Conservation (phyloP, 2,797 vertebrate genomes). For the Valencia hispanica region DNA sequence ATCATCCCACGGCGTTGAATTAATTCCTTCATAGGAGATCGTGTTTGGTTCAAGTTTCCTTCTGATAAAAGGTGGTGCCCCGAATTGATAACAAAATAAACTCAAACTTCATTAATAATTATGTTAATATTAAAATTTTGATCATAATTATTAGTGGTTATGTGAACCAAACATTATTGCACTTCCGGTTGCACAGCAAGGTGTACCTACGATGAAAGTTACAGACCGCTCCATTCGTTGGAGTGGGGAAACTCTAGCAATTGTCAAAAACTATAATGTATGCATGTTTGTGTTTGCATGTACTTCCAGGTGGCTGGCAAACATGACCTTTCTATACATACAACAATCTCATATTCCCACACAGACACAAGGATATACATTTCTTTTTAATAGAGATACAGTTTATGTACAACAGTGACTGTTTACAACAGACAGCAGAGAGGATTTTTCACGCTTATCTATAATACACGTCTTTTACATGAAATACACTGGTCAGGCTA, state of each 20-base stretch:
- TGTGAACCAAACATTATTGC: too few species aligned
- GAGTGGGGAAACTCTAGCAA: too few species aligned
- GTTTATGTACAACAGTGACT: neutral
- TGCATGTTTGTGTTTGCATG: neutral
- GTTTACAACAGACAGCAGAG: neutral
- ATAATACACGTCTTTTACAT: neutral
- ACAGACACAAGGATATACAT: neutral
- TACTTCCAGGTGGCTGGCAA: neutral
- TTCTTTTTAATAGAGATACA: slow-evolving; percentile 3
- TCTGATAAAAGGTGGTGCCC: too few species aligned
- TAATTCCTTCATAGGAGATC: too few species aligned
- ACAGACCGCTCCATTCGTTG: neutral
- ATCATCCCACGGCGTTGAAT: too few species aligned
- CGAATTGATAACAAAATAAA: too few species aligned
- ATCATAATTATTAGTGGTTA: too few species aligned
- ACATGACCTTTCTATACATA: neutral
- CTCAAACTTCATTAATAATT: too few species aligned
- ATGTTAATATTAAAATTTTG: too few species aligned
- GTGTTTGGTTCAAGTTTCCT: too few species aligned
- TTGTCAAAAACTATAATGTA: neutral
- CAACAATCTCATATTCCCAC: neutral
- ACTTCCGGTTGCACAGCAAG: too few species aligned
- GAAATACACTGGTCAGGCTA: neutral
- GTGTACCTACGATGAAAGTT: neutral
- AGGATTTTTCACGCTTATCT: neutral